Evolutionary conservation across 2,888 invertebrate species (phyloP), one percentile per base, ranked within the genome.

Genomic region (Yponomeuta plumbellus): DNA sequence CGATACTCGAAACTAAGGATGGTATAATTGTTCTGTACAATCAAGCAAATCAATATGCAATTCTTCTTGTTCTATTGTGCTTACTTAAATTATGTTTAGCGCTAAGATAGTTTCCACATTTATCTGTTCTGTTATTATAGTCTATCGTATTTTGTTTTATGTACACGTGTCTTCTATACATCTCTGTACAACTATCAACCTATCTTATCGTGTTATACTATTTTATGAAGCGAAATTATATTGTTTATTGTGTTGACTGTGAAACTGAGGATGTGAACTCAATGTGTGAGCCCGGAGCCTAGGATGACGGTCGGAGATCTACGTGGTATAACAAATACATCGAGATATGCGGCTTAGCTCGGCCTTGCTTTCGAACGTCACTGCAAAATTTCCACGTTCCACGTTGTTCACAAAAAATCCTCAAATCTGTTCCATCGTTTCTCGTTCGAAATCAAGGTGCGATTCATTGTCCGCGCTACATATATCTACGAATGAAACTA

Each of bases 401-500:
- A 17, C 17, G 44, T 13, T 52, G 13, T 17, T 17, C 44, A 17
- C 44, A 17, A 52, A 52, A 17, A 52, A 17, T 17, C 44, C 8
- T 44, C 44, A 52, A 52, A 17, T 13, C 44, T 52, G 44, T 52
- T 8, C 44, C 17, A 52, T 52, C 3, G n/a, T 58, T 39, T 65
- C 59, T 17, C n/a, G 40, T 59, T 65, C 73, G 72, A 70, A 66
- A 75, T 71, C 81, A 77, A 80, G 75, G 69, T 66, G 70, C 79
- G 75, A 76, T 72, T 71, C 69, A 72, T 71, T 69, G 68, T 68
- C 77, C 85, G 81, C 83, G 78, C 90, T 91, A 90, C 88, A 80
- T 89, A 88, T 85, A 85, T 83, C 91, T 91, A 91, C 90, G 87
- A 89, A 90, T 90, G 84, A 85, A 90, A 90, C 90, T 90, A 91